A percentile compares a stretch with the other conserved stretches of the same genome.
phyloP scores from a whole-genome alignment of 2,888 invertebrate genomes.

The Orgyia antiqua region DNA sequence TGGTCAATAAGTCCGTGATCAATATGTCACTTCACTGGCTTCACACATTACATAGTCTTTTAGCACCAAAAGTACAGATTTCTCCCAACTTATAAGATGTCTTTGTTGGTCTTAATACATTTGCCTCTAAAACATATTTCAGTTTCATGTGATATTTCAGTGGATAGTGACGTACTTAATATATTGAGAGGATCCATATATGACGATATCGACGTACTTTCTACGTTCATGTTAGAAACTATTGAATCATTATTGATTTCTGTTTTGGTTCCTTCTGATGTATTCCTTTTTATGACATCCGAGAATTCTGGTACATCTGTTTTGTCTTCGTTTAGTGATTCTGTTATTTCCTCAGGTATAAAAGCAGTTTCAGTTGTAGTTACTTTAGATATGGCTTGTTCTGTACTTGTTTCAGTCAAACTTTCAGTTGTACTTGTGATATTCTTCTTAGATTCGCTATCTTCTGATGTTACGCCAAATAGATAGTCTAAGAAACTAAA shows the following conservation, averaged over 20 bases:
- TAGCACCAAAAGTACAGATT: conserved; percentile 38
- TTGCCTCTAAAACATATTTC: conserved; percentile 93
- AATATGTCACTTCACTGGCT: neutral
- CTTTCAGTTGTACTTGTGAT: conserved; percentile 23
- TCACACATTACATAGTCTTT: conserved; percentile 54
- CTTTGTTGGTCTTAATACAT: conserved; percentile 83
- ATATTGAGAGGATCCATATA: conserved; percentile 75
- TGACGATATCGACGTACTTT: conserved; percentile 54
- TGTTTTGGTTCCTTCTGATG: conserved; percentile 17
- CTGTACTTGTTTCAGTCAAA: conserved; percentile 40
- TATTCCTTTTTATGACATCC: conserved; percentile 20
- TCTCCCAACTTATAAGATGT: conserved; percentile 45
- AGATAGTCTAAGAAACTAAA: conserved; percentile 66
- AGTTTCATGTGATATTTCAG: conserved; percentile 90
- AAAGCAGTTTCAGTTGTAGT: conserved; percentile 55
- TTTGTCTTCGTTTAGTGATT: conserved; percentile 16
- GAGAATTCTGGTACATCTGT: conserved; percentile 13
- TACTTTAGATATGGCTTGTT: conserved; percentile 35
- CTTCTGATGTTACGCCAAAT: conserved; percentile 55
- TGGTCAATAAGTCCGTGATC: neutral
- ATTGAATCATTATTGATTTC: conserved; percentile 21
- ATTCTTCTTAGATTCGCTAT: conserved; percentile 30
- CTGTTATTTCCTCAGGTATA: conserved; percentile 66
- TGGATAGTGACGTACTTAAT: conserved; percentile 87
- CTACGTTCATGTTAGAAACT: conserved; percentile 29